Base-by-base conservation (phyloP, 2,888 invertebrate species). In the Bhutanitis thaidina region DNA sequence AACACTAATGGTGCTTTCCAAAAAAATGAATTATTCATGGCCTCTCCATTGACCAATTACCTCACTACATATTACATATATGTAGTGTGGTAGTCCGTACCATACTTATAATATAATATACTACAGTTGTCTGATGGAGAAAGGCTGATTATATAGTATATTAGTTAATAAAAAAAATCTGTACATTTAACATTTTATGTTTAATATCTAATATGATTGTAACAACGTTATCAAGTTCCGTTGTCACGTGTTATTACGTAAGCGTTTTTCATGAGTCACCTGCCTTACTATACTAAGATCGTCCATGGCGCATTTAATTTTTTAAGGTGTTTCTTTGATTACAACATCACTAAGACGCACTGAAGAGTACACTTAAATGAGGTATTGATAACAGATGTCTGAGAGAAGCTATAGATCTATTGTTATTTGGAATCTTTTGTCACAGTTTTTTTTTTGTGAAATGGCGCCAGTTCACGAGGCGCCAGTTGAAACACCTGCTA, bases 271-370 rank as follows among this genome's bases (percentile, higher is more conserved):
- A 57, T 79, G 79, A 79, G 52, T 77, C 77, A 78, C 53, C 43
- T 56, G 66, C 49, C 58, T 69, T 68, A 66, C 57, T 64, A 73
- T 73, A 65, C 68, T 63, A 65, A 59, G 69, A 77, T 69, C 74
- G 71, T 67, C 58, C 54, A 46, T 45, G 38, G 50, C 55, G 48
- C 41, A 45, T 45, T 47, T 50, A 47, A 49, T 47, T 54, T 56
- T 52, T 54, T 27, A 55, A 43, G 29, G 32, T 10, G 16, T 15
- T 43, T 10, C 12, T 10, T 37, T 13, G 12, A 9, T 37, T 30
- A 30, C 10, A 14, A 43, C 15, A 25, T n/a, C 15, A 41, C 20
- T n/a, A 20, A 3, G 3, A 20, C 34, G 3, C 27, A 27, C 14
- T 15, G 7, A 34, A n/a, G 1, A 27, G 27, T 8, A 27, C 7